Base-by-base conservation (phyloP, 2,113 vertebrate species). In the Podarcis cretensis region DNA sequence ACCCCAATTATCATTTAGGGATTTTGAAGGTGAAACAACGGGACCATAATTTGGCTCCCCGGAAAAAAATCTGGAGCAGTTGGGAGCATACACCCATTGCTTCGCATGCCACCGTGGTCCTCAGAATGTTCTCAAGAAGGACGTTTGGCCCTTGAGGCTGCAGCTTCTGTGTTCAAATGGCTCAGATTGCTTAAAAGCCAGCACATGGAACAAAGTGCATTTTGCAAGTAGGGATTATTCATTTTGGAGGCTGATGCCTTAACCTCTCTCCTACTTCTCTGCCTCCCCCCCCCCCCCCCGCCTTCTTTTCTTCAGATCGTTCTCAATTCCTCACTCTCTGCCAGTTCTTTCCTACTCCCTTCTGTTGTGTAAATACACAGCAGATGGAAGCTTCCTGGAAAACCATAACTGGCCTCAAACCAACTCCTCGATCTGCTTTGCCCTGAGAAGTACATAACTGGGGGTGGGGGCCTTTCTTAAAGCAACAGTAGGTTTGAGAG, bases 371-470 rank as follows among this genome's bases (percentile, higher is more conserved):
- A 35, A 43, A 59, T 32, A 82, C 32, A 10, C 27, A 37, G 69
- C 86, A 91, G 90, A 71, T 81, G 90, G 74, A 40, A 16, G n/a
- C 43, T 87, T 78, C 85, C 48, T 73, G 81, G 35, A 81, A 81
- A 21, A 85, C 35, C 71, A 20, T 3, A 0, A 37, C 2, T 21
- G 48, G 54, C 4, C 37, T 59, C 25, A 13, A 5, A 25, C 21
- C 8, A 9, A 14, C 76, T 73, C 54, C 80, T 2, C 12, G 6
- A 27, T 84, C 21, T 21, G 40, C 74, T 57, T 48, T 27, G 35
- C 35, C 3, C 35, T 6, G 16, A 40, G 2, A 37, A 71, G 65
- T 76, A 83, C 54, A n/a, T 32, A 21, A 3, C 40, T 78, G 23
- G 54, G 18, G 54, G 79, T 59, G 79, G 14, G 54, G 54, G 59